Evolutionary conservation across 1,140 invertebrate genomes (phyloP), one percentile per base, ranked within the genome.

Genomic region (Zaprionus tsacasi): DNA sequence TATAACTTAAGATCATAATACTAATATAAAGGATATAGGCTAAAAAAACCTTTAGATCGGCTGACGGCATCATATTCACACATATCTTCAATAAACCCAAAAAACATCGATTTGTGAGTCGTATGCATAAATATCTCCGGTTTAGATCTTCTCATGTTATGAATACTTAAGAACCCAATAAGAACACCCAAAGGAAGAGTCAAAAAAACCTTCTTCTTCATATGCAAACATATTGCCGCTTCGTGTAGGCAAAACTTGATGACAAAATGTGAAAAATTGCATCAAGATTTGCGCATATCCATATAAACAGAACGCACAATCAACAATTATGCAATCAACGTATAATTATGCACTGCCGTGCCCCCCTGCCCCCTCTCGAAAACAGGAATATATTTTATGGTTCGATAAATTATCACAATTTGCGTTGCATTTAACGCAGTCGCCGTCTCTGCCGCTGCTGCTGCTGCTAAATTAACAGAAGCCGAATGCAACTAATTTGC

Each of bases 361-460:
- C 15, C 30, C 30, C 5, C 30, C 30, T 7, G 30, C 30, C 30
- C 21, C 21, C 21, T 21, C 27, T n/a, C 27, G 0, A 30, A 35
- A 50, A 50, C 15, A 17, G 15, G 17, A 50, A 50, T 50, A 48
- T 48, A 50, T 50, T 50, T 50, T 50, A 50, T 72, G 65, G 57
- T 89, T 85, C 86, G 81, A 89, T 89, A 89, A 89, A 89, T 89
- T 85, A 89, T 89, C 86, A 76, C 85, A 89, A 89, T 89, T 89
- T 85, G 85, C 85, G 81, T 90, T 89, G 85, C 85, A 81, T 81
- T 85, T 76, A 78, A 61, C 78, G 70, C 17, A 50, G 45, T 61
- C 66, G 64, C 68, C 58, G 70, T 25, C 59, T 69, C 50, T 33
- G 73, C 33, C 17, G 56, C 65, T 45, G 72, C 54, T 38, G 79